phyloP scores from a whole-genome alignment of 2,113 vertebrate genomes.

The Seriola quinqueradiata region DNA sequence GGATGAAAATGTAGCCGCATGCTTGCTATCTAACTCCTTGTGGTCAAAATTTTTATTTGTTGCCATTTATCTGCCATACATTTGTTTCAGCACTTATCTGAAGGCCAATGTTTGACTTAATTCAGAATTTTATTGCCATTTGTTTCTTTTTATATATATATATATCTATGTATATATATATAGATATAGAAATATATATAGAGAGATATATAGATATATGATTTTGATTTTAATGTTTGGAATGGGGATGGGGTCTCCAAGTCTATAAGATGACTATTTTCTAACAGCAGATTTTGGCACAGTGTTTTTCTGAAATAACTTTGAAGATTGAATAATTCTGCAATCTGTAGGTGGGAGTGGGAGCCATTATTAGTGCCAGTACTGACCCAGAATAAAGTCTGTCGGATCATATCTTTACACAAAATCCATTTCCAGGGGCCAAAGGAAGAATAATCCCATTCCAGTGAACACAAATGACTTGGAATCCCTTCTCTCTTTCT shows the following conservation, averaged over 20 bases:
- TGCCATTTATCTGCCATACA: slow-evolving; percentile 49
- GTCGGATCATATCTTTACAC: slow-evolving; percentile 56
- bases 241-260: slow-evolving; percentile 63
- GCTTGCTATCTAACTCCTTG: slow-evolving; percentile 82
- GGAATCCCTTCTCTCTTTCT: slow-evolving; percentile 67
- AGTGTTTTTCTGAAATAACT: slow-evolving; percentile 27
- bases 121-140: slow-evolving; percentile 44
- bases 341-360: slow-evolving; percentile 51
- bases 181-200: too few species aligned
- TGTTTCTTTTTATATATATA: neutral
- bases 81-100: slow-evolving; percentile 62
- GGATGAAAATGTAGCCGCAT: slow-evolving; percentile 86
- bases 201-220: neutral
- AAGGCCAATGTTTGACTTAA: slow-evolving; percentile 57
- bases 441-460: slow-evolving; percentile 64
- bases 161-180: too few species aligned
- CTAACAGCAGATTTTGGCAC: slow-evolving; percentile 39
- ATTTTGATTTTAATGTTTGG: slow-evolving; percentile 19
- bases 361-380: slow-evolving; percentile 59
- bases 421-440: slow-evolving; percentile 50
- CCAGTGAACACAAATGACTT: slow-evolving; percentile 65
- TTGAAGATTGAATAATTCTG: slow-evolving; percentile 31
- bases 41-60: slow-evolving; percentile 57
- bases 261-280: slow-evolving; percentile 51
- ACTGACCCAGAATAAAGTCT: slow-evolving; percentile 46